Evolutionary conservation across 2,888 invertebrate genomes (phyloP), one percentile per base, ranked within the genome.

Genomic region (Cryptocephalus moraei): DNA sequence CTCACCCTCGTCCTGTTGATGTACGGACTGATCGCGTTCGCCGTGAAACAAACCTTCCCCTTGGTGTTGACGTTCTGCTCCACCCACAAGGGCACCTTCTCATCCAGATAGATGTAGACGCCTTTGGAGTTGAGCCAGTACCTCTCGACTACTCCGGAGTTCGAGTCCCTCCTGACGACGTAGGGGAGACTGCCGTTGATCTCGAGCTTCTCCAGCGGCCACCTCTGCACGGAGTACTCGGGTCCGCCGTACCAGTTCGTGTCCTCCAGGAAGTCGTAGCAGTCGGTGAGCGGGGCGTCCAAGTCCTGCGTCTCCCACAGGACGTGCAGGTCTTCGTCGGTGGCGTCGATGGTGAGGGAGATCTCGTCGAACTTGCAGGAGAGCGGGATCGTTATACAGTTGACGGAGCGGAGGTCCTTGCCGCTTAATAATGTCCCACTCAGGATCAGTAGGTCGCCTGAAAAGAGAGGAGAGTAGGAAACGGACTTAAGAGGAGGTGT

Each of bases 81-180:
- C 0, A 86, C 75, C 62, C 86, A 86, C 0, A 90, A 73, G 0
- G 87, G 86, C 0, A 75, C 76, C 32, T 73, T 73, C 1, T 79
- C 75, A 43, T 80, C 74, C 0, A 86, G 78, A 57, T 75, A 77
- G 42, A 87, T 68, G 58, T 80, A 84, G 39, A 77, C 72, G 0
- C 89, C 89, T 11, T 71, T 73, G 0, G 86, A 83, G 56, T 80
- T 84, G 10, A 89, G 70, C 86, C 88, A 84, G 61, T 83, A 84
- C 40, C 81, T 74, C 58, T 84, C 84, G 3, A 77, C 69, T 1
- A 81, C 72, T 1, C 77, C 80, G 1, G 74, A 65, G 58, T 76
- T 77, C 52, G 75, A 73, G 1, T 66, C 68, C 58, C 76, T 75
- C 50, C 76, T 78, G 1, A 80, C 76, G 1, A 82, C 62, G 50